Base-by-base conservation (phyloP, 2,797 vertebrate species). In the Synanceia verrucosa region DNA sequence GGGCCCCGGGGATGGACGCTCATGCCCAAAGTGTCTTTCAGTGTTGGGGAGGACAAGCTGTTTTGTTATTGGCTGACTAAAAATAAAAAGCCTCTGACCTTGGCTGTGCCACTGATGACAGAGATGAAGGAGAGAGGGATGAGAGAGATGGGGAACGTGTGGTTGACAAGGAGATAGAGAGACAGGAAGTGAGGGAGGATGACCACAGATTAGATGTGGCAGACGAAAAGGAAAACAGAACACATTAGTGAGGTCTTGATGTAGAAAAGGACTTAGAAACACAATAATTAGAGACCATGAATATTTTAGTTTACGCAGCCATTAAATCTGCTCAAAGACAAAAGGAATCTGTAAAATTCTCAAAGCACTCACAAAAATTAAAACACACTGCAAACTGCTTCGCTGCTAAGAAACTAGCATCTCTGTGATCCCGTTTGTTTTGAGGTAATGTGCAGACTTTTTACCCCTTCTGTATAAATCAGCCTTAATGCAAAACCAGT, bases 41-140 rank as follows among this genome's bases (percentile, higher is more conserved):
- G 6, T 86, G 87, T 82, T 55, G 50, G 67, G 39, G 57, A 70
- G 79, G 81, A 89, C 76, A 59, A 53, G 72, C 74, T 82, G 81
- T 86, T 84, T 82, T 89, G 73, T 83, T 83, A 86, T 66, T 77
- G 79, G 79, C 31, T 4, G 16, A 78, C 84, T 89, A 89, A 86
- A 91, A 92, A 90, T 80, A 90, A 85, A 62, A 86, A 84, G 71
- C 44, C 67, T 65, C 48, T 84, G 84, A 88, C 91, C 86, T 90
- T 91, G 88, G 75, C 70, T 70, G 66, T n/a, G 44, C 55, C 6
- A 2, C 65, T 65, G 79, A 70, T 88, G 86, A 84, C 65, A 55
- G 57, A 61, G 56, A n/a, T 33, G 72, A 74, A 68, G 72, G 61
- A 18, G 51, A 79, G 63, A 65, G 55, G 68, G 85, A 86, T 78